Conservation (phyloP, 1,140 invertebrate genomes). For the Rhynchophorus ferrugineus region DNA sequence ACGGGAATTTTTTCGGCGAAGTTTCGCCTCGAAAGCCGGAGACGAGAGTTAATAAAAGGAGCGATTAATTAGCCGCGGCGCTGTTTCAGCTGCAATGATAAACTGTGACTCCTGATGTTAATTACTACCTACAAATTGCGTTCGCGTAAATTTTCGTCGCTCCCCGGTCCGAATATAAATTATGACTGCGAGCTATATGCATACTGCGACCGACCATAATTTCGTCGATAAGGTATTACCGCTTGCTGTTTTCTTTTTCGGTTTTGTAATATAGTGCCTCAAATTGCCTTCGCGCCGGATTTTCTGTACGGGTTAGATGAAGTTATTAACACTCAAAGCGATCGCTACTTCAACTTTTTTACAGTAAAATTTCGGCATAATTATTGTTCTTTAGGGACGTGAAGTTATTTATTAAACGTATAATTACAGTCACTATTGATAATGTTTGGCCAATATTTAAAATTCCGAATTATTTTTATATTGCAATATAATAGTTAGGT, state of each 20-base stretch:
- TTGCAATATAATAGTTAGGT: no score
- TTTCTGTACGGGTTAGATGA: no score
- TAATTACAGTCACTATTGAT: no score
- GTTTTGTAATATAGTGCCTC: neutral
- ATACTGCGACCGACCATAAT: neutral
- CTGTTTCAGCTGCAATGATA: slow-evolving; percentile 24
- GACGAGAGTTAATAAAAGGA: slow-evolving; percentile 19
- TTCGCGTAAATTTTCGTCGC: slow-evolving; percentile 27
- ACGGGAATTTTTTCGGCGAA: neutral
- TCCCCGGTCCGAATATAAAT: slow-evolving; percentile 23
- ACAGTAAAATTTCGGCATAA: no score
- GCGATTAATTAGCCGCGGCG: slow-evolving; percentile 23
- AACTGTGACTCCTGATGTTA: slow-evolving; percentile 26
- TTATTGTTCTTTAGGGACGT: no score
- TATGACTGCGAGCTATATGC: slow-evolving; percentile 8
- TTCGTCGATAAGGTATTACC: slow-evolving; percentile 1
- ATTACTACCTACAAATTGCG: slow-evolving; percentile 29
- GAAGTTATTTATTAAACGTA: no score
- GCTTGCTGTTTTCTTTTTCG: slow-evolving; percentile 1
- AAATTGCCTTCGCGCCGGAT: no score
- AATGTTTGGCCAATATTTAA: no score
- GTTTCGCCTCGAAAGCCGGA: slow-evolving; percentile 1
- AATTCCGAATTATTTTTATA: no score
- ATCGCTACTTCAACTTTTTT: no score
- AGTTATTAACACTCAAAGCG: no score